phyloP scores from a whole-genome alignment of 2,113 vertebrate genomes.

The Cynoglossus semilaevis region DNA sequence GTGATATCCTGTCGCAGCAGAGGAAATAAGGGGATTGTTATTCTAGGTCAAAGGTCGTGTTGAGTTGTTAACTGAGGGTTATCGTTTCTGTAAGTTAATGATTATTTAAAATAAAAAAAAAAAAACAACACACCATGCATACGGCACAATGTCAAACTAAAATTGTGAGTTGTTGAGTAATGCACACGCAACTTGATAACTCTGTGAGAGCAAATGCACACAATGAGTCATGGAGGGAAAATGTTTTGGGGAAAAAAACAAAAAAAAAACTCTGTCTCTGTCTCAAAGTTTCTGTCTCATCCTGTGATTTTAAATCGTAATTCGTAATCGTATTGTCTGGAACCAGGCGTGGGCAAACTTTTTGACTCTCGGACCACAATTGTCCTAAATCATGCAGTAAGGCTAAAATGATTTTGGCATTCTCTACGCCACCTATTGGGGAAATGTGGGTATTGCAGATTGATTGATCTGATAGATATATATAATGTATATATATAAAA shows the following conservation, averaged over 20 bases:
- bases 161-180: constrained; percentile 20
- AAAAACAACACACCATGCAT: constrained; percentile 64
- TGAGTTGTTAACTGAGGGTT: constrained; percentile 2
- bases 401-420: no score
- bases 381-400: no score
- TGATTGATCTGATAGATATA: no score
- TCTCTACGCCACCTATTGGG: no score
- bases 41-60: background rate
- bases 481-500: no score
- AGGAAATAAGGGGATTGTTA: constrained; percentile 6
- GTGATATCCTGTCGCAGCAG: constrained; percentile 85
- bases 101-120: background rate
- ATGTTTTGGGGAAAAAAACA: no score
- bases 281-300: background rate
- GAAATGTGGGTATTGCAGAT: no score
- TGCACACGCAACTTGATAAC: constrained; percentile 29
- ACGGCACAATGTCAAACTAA: constrained; percentile 24
- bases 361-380: no score
- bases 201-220: constrained; percentile 17
- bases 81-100: no score
- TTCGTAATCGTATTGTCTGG: no score
- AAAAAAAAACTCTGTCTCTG: no score
- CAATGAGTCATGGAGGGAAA: constrained; percentile 3
- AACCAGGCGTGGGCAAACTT: no score
- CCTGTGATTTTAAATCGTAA: background rate